A percentile compares a stretch with the other conserved stretches of the same genome.
phyloP scores from a whole-genome alignment of 2,888 invertebrate species.

The Mythimna pallens region DNA sequence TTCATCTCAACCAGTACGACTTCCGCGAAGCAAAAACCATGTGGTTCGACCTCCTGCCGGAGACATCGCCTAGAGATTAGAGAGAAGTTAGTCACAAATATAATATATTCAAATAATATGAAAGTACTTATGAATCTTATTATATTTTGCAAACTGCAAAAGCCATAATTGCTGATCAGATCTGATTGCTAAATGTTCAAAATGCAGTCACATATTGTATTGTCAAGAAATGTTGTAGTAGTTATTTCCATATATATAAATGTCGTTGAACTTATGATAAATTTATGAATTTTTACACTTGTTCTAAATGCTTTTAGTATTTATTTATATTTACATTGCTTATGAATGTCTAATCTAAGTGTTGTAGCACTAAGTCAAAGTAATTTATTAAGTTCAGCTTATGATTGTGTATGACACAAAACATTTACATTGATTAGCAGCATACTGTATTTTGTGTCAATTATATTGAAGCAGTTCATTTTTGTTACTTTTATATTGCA shows the following conservation, averaged over 20 bases:
- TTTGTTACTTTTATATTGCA: slow-evolving; percentile 58
- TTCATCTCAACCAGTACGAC: slow-evolving; percentile 92
- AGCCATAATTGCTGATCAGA: slow-evolving; percentile 56
- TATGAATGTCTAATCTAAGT: slow-evolving; percentile 38
- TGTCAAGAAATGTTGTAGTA: slow-evolving; percentile 27
- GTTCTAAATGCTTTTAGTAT: slow-evolving; percentile 53
- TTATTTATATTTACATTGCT: slow-evolving; percentile 61
- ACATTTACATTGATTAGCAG: slow-evolving; percentile 41
- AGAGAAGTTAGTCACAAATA: slow-evolving; percentile 27
- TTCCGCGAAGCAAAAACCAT: slow-evolving; percentile 92
- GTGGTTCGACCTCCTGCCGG: slow-evolving; percentile 94
- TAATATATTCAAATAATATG: slow-evolving; percentile 29
- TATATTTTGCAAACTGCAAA: slow-evolving; percentile 60
- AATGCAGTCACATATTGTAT: slow-evolving; percentile 12
- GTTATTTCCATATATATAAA: slow-evolving; percentile 44
- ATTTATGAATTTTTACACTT: slow-evolving; percentile 60
- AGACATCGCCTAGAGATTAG: slow-evolving; percentile 84
- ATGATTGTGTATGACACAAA: slow-evolving; percentile 40
- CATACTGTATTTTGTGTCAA: slow-evolving; percentile 38
- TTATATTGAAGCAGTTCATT: slow-evolving; percentile 39
- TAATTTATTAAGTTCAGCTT: slow-evolving; percentile 43
- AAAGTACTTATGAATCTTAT: slow-evolving; percentile 73
- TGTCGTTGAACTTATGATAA: slow-evolving; percentile 48
- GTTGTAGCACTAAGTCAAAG: slow-evolving; percentile 50
- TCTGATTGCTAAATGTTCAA: slow-evolving; percentile 39